Evolutionary conservation across 2,113 vertebrate species (phyloP).

Genomic region (Semicossyphus pulcher): DNA sequence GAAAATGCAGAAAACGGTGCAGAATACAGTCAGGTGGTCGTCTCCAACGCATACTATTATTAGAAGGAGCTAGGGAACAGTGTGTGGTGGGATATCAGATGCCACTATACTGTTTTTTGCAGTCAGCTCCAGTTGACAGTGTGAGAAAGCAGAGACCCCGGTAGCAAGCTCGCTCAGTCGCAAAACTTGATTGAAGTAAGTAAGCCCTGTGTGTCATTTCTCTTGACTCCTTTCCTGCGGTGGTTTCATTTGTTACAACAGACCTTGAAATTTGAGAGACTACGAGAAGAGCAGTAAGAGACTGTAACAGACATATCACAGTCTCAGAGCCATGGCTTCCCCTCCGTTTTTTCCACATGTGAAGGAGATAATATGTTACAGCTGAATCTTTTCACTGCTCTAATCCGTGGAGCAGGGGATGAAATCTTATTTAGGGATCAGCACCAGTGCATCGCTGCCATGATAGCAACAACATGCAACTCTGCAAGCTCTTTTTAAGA

Average conservation of each 20-base stretch:
- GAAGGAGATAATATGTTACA: conserved; percentile 75
- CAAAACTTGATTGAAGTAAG: conserved; percentile 50
- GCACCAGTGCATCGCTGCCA: conserved; percentile 72
- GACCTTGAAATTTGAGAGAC: conserved; percentile 59
- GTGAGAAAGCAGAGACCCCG: conserved; percentile 22
- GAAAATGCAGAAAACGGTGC: conserved; percentile 4
- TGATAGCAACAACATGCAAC: conserved; percentile 78
- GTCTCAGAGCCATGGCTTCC: conserved; percentile 45
- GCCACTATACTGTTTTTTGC: conserved; percentile 35
- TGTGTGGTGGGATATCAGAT: conserved; percentile 33
- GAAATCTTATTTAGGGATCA: conserved; percentile 84
- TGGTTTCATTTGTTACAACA: conserved; percentile 60
- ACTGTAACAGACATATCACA: conserved; percentile 64
- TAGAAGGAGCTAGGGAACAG: conserved; percentile 8
- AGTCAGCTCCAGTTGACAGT: conserved; percentile 36
- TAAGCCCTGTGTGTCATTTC: conserved; percentile 34
- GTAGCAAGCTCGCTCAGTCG: conserved; percentile 28
- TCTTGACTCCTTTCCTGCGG: conserved; percentile 39
- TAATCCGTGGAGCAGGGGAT: conserved; percentile 78
- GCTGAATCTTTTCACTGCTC: conserved; percentile 77
- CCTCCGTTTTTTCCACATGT: conserved; percentile 51
- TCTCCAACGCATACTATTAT: conserved; percentile 21
- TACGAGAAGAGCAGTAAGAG: conserved; percentile 46
- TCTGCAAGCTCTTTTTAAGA: conserved; percentile 78
- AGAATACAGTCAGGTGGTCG: conserved; percentile 23